Base-by-base conservation (phyloP, 2,888 invertebrate genomes). In the Neria commutata region DNA sequence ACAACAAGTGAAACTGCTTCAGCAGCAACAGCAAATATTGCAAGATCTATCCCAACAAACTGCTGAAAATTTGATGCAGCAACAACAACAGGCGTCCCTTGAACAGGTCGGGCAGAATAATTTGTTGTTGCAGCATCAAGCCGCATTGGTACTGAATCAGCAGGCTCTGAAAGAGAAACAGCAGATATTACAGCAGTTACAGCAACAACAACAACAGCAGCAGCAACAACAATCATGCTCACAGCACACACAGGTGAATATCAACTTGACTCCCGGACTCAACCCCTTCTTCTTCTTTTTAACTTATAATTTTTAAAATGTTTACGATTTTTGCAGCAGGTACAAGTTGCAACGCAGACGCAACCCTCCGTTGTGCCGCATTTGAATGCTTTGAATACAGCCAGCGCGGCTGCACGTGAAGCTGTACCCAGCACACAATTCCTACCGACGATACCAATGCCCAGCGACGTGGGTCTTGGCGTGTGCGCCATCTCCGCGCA, bases 281-380 rank as follows among this genome's bases (percentile, higher is more conserved):
- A 49, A 25, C 25, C 10, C 4, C n/a, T 26, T 24, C 65, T 66
- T 8, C 76, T 75, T 34, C 34, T 37, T 8, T 14, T 4, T 2
- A 23, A 6, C 4, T n/a, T 54, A 11, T 26, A 11, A 8, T 33
- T 34, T 37, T 37, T 37, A n/a, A 42, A 11, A 50, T 16, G 10
- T 49, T 17, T 26, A n/a, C 3, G 26, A 5, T 11, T 24, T 16
- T 17, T 52, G 34, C 82, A 85, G 70, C 85, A 87, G 73, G 86
- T 86, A 45, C 87, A 88, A 79, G 88, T 87, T 17, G 86, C 86
- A 17, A 88, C 88, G 1, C 88, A 88, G 72, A 87, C 87, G 3
- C 85, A 85, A 64, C 83, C 85, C 46, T 71, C 78, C 8, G 81
- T 79, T 34, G 71, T 72, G n/a, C 71, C 76, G n/a, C 75, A 69